Evolutionary conservation across 2,113 vertebrate species (phyloP).

Genomic region (Dicrurus megarhynchus): DNA sequence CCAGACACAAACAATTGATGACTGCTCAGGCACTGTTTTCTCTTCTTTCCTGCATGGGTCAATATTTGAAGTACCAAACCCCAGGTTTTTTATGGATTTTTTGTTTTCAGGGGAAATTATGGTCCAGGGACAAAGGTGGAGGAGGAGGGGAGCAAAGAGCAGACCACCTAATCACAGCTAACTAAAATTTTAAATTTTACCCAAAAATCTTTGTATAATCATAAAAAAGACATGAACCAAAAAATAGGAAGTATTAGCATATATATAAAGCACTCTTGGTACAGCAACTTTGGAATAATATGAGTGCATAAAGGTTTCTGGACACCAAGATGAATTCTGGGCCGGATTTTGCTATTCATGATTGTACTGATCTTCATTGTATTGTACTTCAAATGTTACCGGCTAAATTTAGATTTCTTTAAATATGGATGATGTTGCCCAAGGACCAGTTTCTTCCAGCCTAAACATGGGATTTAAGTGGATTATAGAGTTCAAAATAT

Average conservation of each 20-base stretch:
- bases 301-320: not conserved
- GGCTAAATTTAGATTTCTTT: not conserved
- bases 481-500: not conserved
- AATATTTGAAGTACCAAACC: not conserved
- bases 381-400: not conserved
- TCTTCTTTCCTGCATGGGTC: not conserved
- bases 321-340: not conserved
- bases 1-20: not conserved
- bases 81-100: not conserved
- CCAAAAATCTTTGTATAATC: not conserved
- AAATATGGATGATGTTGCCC: not conserved
- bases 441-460: not conserved
- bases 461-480: not conserved
- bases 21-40: not conserved
- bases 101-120: not conserved
- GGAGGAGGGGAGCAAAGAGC: not conserved
- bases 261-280: not conserved
- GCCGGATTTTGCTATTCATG: not conserved
- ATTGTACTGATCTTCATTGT: not conserved
- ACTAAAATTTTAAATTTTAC: not conserved
- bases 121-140: not conserved
- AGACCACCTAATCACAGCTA: not conserved
- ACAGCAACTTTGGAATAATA: not conserved
- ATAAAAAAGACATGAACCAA: not conserved
- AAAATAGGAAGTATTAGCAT: not conserved